Percentiles rank a stretch among this genome's conserved stretches.
Conservation (phyloP, 1,140 invertebrate species). For the Callitettix versicolor region DNA sequence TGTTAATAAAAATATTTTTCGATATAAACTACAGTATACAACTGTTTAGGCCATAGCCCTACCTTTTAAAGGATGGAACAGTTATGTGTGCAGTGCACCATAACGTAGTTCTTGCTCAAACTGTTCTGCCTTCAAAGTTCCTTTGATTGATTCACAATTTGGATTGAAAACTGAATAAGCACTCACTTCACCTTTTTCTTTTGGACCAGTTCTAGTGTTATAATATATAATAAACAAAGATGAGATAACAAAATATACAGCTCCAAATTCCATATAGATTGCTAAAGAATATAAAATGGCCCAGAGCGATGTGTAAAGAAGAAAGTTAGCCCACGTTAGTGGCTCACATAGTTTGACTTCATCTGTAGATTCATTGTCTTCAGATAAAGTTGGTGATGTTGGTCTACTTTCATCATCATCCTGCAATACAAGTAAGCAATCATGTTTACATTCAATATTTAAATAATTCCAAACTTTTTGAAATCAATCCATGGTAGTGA, state of each 20-base stretch:
- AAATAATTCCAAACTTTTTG: too few relatives aligned
- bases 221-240: slow-evolving; percentile 67
- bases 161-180: slow-evolving; percentile 98
- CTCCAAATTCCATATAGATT: slow-evolving; percentile 76
- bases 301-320: slow-evolving; percentile 47
- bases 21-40: too few relatives aligned
- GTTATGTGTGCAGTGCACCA: slow-evolving; percentile 32
- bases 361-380: neutral
- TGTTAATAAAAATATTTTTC: too few relatives aligned
- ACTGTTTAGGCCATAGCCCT: too few relatives aligned
- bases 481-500: too few relatives aligned
- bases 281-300: slow-evolving; percentile 50
- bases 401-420: too few relatives aligned
- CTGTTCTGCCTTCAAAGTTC: slow-evolving; percentile 89
- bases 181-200: slow-evolving; percentile 65
- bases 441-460: too few relatives aligned
- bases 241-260: slow-evolving; percentile 77
- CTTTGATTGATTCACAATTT: slow-evolving; percentile 83
- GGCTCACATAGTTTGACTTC: slow-evolving; percentile 9
- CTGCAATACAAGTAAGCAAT: too few relatives aligned
- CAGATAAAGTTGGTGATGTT: neutral
- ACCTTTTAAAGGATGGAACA: too few relatives aligned
- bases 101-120: slow-evolving; percentile 77
- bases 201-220: slow-evolving; percentile 67
- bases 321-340: slow-evolving; percentile 28